A percentile compares a stretch with the other conserved stretches of the same genome.
These are phyloP conservation scores for Pogonomyrmex californicus DNA, from an alignment of 1,140 invertebrate genomes.

Conservation along the genomic window DNA sequence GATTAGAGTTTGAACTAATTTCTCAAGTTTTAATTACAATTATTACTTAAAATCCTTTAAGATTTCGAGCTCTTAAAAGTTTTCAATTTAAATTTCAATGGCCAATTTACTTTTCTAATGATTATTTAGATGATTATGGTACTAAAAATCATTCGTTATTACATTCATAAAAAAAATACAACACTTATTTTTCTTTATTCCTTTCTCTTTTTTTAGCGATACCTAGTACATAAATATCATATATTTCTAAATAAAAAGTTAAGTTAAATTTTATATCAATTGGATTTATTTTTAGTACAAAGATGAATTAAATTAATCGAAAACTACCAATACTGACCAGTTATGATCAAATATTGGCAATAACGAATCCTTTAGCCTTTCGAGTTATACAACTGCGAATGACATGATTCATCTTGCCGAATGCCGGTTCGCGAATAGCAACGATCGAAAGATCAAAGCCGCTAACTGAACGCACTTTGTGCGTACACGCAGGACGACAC, in stretches of 20 bases:
- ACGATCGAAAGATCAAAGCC: constrained; percentile 66
- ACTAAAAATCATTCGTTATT: neutral
- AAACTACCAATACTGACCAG: neutral
- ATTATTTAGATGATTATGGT: neutral
- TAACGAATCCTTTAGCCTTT: constrained; percentile 50
- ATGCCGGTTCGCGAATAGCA: neutral
- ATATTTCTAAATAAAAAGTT: neutral
- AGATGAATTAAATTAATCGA: neutral
- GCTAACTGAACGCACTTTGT: neutral
- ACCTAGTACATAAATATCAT: neutral
- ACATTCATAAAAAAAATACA: neutral
- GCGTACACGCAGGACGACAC: neutral
- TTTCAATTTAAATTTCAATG: neutral
- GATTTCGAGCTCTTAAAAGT: neutral
- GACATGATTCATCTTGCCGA: neutral
- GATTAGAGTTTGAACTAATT: neutral
- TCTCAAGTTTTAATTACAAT: neutral
- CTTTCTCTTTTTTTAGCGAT: too few relatives aligned
- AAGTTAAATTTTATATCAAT: neutral
- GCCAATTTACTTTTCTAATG: neutral
- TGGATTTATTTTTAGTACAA: neutral
- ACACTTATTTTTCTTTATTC: neutral
- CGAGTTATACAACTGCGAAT: constrained; percentile 25
- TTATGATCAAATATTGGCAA: neutral
- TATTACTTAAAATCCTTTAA: neutral